Base-by-base conservation (phyloP, 2,797 vertebrate species). In the Bucorvus abyssinicus region DNA sequence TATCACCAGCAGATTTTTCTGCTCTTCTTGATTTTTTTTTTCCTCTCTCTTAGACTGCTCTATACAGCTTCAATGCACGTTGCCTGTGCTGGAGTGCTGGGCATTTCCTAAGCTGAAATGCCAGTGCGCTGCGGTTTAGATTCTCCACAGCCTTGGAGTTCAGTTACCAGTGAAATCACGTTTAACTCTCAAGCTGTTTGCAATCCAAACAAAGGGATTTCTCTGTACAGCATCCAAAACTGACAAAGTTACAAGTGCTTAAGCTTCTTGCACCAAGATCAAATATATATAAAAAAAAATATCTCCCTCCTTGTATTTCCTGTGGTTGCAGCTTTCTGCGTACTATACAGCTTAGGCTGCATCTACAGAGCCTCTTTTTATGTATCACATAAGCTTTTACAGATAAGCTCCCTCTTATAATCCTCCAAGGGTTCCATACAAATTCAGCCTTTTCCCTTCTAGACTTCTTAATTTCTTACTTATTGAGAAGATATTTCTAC, bases 161-260 rank as follows among this genome's bases (percentile, higher is more conserved):
- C 71, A 84, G 59, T 87, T 86, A 87, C 70, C 40, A 87, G 27
- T 12, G 52, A 94, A 90, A 93, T 90, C 59, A 63, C 47, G 47
- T 79, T 50, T 87, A 84, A 65, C 12, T 82, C 44, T 57, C 80
- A 79, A 79, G 52, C 24, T 93, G 70, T 84, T 95, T 88, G 91
- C 80, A 96, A 56, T 76, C 67, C 83, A 91, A 44, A 95, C 65
- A 91, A 88, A 96, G 94, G 42, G 50, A 90, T 84, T 93, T 90
- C 38, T 90, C 38, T 95, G 50, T 69, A 88, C 9, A 61, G 53
- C 55, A 90, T 75, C 87, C 77, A 91, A 96, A 90, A 26, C 16
- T 0, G 1, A 84, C 50, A 71, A 65, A 86, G 73, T 81, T 84
- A 86, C 69, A 88, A 90, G 80, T 24, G 26, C 50, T 86, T 69